Percentiles rank a stretch among this genome's conserved stretches.
phyloP scores from a whole-genome alignment of 2,797 vertebrate genomes.

The Phoeniculus purpureus region DNA sequence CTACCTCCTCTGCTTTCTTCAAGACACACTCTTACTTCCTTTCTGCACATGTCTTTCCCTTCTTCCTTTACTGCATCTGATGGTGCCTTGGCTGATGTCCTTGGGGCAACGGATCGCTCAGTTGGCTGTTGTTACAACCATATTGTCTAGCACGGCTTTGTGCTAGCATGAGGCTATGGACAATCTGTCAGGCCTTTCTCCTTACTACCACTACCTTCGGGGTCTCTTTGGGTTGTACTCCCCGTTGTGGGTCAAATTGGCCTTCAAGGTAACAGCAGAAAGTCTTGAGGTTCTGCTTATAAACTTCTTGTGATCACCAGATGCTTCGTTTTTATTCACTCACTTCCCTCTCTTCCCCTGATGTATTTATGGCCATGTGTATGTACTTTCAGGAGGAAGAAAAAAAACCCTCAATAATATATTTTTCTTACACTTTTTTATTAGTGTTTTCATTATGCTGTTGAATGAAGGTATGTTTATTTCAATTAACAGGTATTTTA shows the following conservation, averaged over 20 bases:
- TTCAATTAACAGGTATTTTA: constrained; percentile 51
- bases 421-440: constrained; percentile 28
- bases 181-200: not conserved
- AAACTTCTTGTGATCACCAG: not conserved
- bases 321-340: constrained; percentile 34
- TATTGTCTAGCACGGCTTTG: not conserved
- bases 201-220: not conserved
- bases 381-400: not conserved
- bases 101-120: not conserved
- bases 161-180: not conserved
- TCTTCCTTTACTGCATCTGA: not conserved
- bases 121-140: not conserved
- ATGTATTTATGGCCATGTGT: constrained; percentile 29
- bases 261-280: not conserved
- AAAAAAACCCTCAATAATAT: constrained; percentile 1
- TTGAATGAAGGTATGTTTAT: constrained; percentile 48
- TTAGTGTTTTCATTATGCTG: no score
- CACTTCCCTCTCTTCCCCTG: not conserved
- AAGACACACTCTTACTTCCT: not conserved
- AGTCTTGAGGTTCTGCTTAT: not conserved
- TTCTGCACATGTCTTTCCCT: not conserved
- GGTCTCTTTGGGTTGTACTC: not conserved
- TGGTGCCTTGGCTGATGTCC: not conserved
- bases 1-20: not conserved
- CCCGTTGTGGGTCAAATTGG: not conserved